phyloP scores from a whole-genome alignment of 1,140 invertebrate species.

The Hesperophylax magnus region DNA sequence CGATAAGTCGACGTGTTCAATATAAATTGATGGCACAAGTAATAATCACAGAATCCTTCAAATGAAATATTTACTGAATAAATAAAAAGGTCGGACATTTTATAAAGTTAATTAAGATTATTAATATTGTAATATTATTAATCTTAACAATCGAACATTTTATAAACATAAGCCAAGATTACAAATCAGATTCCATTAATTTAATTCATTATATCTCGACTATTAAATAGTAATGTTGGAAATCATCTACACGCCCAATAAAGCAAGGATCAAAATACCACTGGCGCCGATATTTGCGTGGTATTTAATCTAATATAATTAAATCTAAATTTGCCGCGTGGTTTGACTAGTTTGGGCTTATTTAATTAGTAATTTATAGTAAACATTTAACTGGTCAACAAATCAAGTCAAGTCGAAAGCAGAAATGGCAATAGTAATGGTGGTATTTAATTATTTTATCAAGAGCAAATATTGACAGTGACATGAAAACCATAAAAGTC shows the following conservation, averaged over 20 bases:
- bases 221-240: background rate
- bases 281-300: background rate
- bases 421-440: background rate
- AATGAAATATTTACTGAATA: too few relatives aligned
- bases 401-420: background rate
- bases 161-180: too few relatives aligned
- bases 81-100: too few relatives aligned
- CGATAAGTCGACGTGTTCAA: too few relatives aligned
- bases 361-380: constrained; percentile 1
- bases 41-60: too few relatives aligned
- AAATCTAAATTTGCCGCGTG: background rate
- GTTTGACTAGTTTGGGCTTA: constrained; percentile 9
- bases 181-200: too few relatives aligned
- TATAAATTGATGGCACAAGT: too few relatives aligned
- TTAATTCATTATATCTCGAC: too few relatives aligned
- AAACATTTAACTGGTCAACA: background rate
- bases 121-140: too few relatives aligned
- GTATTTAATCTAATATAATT: background rate
- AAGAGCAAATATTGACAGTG: constrained; percentile 16
- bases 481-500: background rate
- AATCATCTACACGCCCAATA: background rate
- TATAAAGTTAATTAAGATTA: too few relatives aligned
- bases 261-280: background rate
- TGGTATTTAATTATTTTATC: background rate
- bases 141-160: too few relatives aligned